phyloP scores from a whole-genome alignment of 2,888 invertebrate genomes.

The Mantis religiosa region DNA sequence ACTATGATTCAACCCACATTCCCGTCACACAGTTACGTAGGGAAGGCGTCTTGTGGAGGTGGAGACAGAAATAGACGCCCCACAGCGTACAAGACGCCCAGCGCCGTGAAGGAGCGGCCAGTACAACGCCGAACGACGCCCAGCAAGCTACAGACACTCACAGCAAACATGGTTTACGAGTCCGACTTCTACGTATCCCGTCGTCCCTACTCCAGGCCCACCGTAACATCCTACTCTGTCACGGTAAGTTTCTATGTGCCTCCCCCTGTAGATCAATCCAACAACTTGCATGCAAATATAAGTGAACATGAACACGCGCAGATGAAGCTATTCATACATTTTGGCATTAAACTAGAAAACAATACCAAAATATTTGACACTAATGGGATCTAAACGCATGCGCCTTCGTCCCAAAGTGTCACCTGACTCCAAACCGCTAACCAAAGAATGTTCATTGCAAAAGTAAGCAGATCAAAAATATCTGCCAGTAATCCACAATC shows the following conservation, averaged over 20 bases:
- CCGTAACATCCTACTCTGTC: constrained; percentile 65
- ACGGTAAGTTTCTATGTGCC: constrained; percentile 63
- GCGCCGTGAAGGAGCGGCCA: neutral
- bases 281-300: too few species aligned
- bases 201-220: constrained; percentile 72
- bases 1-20: neutral
- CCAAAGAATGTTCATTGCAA: too few species aligned
- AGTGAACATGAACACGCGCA: too few species aligned
- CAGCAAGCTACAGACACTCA: neutral
- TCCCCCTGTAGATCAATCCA: too few species aligned
- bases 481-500: too few species aligned
- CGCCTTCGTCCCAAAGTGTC: too few species aligned
- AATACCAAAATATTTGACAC: too few species aligned
- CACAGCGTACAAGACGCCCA: neutral
- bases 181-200: constrained; percentile 88
- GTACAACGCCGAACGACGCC: constrained; percentile 21
- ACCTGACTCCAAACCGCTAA: too few species aligned
- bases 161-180: constrained; percentile 79
- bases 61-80: neutral
- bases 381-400: too few species aligned
- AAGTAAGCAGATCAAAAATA: too few species aligned
- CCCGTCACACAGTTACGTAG: neutral
- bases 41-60: neutral
- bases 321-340: too few species aligned
- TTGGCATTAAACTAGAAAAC: too few species aligned